Evolutionary conservation across 2,113 vertebrate genomes (phyloP), one percentile per base, ranked within the genome.

Genomic region (Chunga burmeisteri): DNA sequence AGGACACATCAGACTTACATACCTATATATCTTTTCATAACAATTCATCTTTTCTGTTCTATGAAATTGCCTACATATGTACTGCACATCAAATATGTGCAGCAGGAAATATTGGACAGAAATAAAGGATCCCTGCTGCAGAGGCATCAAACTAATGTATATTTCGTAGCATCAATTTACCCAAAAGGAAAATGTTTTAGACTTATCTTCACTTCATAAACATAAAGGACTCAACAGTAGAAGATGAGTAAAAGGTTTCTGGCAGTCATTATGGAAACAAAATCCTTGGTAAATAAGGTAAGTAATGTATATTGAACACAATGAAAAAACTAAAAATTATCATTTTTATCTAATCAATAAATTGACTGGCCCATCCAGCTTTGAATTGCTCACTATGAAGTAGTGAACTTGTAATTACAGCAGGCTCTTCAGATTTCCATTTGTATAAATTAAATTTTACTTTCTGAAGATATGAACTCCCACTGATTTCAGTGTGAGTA

Each of bases 391-490:
- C 9, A 19, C 2, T 79, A 11, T 42, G 36, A 56, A 78, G 17
- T 34, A 52, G 19, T 32, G 6, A 87, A 32, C 49, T 29, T 79
- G 18, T 67, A 55, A n/a, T 59, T 80, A 52, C 22, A 84, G 16
- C 6, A 72, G 11, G 9, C 2, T 87, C 7, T 71, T 91, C 59
- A 78, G 19, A 61, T 82, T 81, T 86, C 16, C 22, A 65, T 80
- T 87, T 75, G 53, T 66, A 62, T 42, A 86, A 87, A 81, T 55
- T 78, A 71, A 94, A 81, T 78, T 62, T 89, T 91, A 20, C 44
- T 91, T 86, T 84, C 46, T 67, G 20, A 67, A 81, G n/a, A 59
- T 32, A 63, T 55, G 30, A 84, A 71, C 19, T 73, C 30, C 46
- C 13, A 50, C 23, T 74, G 80, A 65, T 50, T 84, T 89, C 22